Evolutionary conservation across 2,113 vertebrate genomes (phyloP).

Genomic region (Peromyscus leucopus): DNA sequence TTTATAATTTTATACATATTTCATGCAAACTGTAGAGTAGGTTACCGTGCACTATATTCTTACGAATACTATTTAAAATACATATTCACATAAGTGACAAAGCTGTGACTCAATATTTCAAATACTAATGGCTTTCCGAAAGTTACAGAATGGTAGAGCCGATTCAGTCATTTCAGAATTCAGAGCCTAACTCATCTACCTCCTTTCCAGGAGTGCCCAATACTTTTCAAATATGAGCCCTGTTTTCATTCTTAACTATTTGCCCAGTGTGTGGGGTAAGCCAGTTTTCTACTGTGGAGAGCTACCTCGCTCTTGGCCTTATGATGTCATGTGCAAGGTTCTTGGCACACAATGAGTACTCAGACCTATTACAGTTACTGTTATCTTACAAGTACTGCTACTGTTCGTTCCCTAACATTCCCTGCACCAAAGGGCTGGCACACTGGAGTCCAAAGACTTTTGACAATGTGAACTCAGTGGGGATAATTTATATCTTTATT

Average conservation of each 20-base stretch:
- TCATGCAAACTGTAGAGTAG: constrained; percentile 53
- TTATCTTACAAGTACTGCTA: background rate
- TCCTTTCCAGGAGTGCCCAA: constrained; percentile 10
- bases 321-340: background rate
- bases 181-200: background rate
- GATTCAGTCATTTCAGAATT: constrained; percentile 42
- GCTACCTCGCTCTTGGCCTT: background rate
- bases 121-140: constrained; percentile 47
- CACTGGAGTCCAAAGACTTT: background rate
- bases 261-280: background rate
- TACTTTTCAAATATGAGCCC: background rate
- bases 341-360: background rate
- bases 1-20: constrained; percentile 77
- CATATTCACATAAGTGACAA: constrained; percentile 56
- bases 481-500: constrained; percentile 6
- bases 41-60: constrained; percentile 51
- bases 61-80: constrained; percentile 75
- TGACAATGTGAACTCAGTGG: background rate
- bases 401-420: background rate
- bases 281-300: background rate
- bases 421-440: background rate
- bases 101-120: constrained; percentile 67
- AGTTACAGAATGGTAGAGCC: constrained; percentile 38
- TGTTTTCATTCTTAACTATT: constrained; percentile 30
- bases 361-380: too few relatives aligned